phyloP scores from a whole-genome alignment of 2,888 invertebrate species.

The Zootermopsis nevadensis region DNA sequence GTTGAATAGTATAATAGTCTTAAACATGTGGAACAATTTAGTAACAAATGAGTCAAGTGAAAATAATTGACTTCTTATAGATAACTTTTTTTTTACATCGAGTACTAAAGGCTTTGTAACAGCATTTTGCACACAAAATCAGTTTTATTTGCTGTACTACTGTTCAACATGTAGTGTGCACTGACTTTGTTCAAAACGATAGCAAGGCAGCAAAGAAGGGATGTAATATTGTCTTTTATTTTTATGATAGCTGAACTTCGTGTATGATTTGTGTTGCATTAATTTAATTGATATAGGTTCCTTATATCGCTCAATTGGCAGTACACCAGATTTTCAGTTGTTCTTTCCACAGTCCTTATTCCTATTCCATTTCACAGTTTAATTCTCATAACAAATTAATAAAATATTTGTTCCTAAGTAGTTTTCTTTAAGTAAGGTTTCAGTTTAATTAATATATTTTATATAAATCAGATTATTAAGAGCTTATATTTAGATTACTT shows the following conservation, averaged over 20 bases:
- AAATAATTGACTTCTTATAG: not conserved
- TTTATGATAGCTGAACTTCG: too few relatives aligned
- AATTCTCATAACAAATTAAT: not conserved
- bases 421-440: conserved; percentile 45
- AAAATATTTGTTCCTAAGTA: conserved; percentile 44
- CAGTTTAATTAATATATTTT: conserved; percentile 32
- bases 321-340: not conserved
- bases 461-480: conserved; percentile 33
- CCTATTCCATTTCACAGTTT: not conserved
- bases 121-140: not conserved
- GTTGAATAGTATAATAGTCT: conserved; percentile 25
- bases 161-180: not conserved
- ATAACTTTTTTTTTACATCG: conserved; percentile 1
- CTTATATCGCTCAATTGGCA: not conserved
- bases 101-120: conserved; percentile 7
- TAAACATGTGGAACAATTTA: conserved; percentile 34
- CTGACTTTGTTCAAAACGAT: not conserved
- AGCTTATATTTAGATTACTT: conserved; percentile 32
- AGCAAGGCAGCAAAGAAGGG: conserved; percentile 27
- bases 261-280: too few relatives aligned
- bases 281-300: not conserved
- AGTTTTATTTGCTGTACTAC: conserved; percentile 24
- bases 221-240: not conserved
- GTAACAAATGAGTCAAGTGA: conserved; percentile 20
- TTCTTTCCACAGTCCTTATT: too few relatives aligned